These are phyloP conservation scores for Eupithecia inturbata DNA, from an alignment of 2,888 invertebrate species.

Conservation along the genomic window DNA sequence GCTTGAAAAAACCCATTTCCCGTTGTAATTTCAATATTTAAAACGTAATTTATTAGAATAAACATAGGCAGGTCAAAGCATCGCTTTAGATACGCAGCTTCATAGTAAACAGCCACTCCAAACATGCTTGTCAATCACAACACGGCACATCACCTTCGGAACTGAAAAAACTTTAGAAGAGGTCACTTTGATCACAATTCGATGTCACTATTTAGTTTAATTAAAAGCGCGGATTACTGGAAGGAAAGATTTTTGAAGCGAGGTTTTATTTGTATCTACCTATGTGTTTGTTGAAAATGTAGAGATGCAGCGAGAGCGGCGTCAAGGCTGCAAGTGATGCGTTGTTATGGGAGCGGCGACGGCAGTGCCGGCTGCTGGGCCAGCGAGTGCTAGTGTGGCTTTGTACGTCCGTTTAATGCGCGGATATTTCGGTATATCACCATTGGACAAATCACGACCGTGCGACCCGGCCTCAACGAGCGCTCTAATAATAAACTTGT, in stretches of 20 bases:
- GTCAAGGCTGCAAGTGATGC: slow-evolving; percentile 35
- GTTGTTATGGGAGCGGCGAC: slow-evolving; percentile 39
- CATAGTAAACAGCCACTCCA: slow-evolving; percentile 20
- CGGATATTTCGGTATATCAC: slow-evolving; percentile 82
- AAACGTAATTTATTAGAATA: background rate
- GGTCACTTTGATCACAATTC: slow-evolving; percentile 34
- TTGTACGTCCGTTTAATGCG: slow-evolving; percentile 74
- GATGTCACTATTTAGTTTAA: slow-evolving; percentile 34
- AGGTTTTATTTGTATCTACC: slow-evolving; percentile 43
- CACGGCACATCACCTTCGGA: slow-evolving; percentile 19
- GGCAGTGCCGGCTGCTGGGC: slow-evolving; percentile 58
- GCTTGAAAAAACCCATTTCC: background rate
- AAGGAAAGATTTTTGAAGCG: background rate
- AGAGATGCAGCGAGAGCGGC: slow-evolving; percentile 39
- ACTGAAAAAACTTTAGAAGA: slow-evolving; percentile 20
- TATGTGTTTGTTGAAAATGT: slow-evolving; percentile 42
- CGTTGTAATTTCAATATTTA: background rate
- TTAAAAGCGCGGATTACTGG: slow-evolving; percentile 13
- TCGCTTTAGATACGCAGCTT: background rate
- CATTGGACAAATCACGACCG: slow-evolving; percentile 82
- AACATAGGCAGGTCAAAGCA: slow-evolving; percentile 3
- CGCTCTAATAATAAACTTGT: slow-evolving; percentile 83
- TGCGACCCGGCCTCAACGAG: slow-evolving; percentile 82
- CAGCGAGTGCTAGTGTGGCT: slow-evolving; percentile 41
- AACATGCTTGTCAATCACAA: slow-evolving; percentile 31